Percentiles rank a stretch among this genome's conserved stretches.
Conservation (phyloP, 2,113 vertebrate species). For the Prietella phreatophila region DNA sequence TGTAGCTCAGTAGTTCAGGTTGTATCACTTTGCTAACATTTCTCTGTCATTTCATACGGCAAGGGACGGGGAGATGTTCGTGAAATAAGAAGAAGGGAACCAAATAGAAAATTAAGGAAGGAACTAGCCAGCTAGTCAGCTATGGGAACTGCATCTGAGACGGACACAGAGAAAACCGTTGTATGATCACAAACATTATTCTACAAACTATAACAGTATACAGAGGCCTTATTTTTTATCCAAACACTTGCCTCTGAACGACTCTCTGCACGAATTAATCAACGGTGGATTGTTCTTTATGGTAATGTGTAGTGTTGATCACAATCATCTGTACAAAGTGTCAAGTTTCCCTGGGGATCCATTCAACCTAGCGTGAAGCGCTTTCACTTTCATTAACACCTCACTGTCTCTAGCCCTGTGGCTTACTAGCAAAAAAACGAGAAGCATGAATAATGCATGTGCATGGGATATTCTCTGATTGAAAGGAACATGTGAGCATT, state of each 20-base stretch:
- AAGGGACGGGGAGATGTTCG: not conserved
- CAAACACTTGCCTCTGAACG: too few species aligned
- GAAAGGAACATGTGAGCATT: slow-evolving; percentile 14
- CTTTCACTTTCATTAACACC: not conserved
- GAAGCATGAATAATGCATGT: slow-evolving; percentile 21
- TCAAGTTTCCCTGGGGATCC: not conserved
- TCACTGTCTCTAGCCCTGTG: not conserved
- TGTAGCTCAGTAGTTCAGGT: not conserved
- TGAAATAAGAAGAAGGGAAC: not conserved
- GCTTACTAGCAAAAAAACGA: not conserved
- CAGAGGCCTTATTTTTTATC: not conserved
- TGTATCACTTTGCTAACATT: not conserved
- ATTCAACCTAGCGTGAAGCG: not conserved
- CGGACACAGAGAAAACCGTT: not conserved
- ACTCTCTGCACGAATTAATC: too few species aligned
- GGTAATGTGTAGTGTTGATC: not conserved
- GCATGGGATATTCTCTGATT: slow-evolving; percentile 4
- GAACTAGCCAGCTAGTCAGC: not conserved
- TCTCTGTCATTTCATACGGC: not conserved
- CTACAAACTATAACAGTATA: not conserved
- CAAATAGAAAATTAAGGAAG: not conserved
- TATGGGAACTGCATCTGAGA: not conserved
- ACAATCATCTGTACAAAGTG: not conserved
- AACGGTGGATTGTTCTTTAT: not conserved
- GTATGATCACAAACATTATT: not conserved